Conservation (phyloP, 1,140 invertebrate species). For the Penaeus vannamei region DNA sequence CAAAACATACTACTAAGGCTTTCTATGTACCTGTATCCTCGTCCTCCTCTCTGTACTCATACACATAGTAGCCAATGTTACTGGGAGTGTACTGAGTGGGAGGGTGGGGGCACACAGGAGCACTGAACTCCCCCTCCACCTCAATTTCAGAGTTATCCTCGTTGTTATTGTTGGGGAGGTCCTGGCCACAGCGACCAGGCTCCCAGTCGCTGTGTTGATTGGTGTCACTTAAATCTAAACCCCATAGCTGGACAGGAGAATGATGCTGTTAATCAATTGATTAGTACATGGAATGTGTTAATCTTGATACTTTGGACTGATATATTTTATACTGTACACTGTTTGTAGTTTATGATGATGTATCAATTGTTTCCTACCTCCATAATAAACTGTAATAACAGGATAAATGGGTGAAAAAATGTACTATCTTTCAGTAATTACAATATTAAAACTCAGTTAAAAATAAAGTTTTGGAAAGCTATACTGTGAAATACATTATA, state of each 20-base stretch:
- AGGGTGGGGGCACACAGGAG: constrained; percentile 20
- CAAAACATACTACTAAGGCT: neutral
- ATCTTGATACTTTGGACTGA: neutral
- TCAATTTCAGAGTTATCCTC: constrained; percentile 45
- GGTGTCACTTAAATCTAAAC: constrained; percentile 59
- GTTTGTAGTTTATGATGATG: too few relatives aligned
- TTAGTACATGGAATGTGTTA: neutral
- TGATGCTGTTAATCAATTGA: neutral
- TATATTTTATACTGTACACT: neutral
- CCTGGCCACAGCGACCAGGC: constrained; percentile 35
- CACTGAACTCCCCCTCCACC: constrained; percentile 32
- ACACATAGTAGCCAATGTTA: constrained; percentile 66
- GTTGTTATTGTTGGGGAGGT: constrained; percentile 50
- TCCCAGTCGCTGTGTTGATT: constrained; percentile 64
- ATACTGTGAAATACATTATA: too few relatives aligned
- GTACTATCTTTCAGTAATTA: too few relatives aligned
- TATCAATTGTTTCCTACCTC: too few relatives aligned
- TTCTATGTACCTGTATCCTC: constrained; percentile 55
- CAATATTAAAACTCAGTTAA: too few relatives aligned
- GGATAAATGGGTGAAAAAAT: too few relatives aligned
- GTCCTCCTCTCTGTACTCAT: constrained; percentile 62
- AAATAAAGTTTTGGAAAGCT: too few relatives aligned
- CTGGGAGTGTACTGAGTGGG: constrained; percentile 44
- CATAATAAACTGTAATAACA: too few relatives aligned
- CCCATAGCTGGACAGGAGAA: constrained; percentile 49